A percentile compares a stretch with the other conserved stretches of the same genome.
Conservation (phyloP, 1,140 invertebrate genomes). For the Lethocerus indicus region DNA sequence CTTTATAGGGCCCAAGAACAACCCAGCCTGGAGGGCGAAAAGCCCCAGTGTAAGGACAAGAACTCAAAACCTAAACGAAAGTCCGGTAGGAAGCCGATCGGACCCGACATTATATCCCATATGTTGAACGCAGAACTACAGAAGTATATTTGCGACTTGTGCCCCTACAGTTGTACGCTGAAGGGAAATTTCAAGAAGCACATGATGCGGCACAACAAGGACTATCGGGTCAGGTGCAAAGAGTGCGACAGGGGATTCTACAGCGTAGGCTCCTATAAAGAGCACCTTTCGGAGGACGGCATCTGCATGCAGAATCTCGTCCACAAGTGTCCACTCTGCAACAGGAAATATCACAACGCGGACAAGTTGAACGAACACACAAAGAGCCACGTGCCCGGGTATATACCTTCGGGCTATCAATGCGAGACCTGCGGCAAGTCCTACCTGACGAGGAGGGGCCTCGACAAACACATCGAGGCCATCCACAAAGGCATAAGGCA, state of each 20-base stretch:
- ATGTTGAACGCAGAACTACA: no score
- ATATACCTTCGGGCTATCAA: constrained; percentile 19
- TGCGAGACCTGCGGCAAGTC: constrained; percentile 34
- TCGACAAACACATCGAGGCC: neutral
- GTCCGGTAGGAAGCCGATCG: no score
- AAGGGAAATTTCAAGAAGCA: constrained; percentile 8
- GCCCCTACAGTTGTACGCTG: neutral
- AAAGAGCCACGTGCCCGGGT: constrained; percentile 19
- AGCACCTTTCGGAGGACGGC: neutral
- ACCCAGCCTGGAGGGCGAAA: no score
- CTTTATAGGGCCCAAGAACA: no score
- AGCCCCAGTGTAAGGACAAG: no score
- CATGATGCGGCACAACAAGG: constrained; percentile 8
- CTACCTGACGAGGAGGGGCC: neutral
- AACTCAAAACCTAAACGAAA: no score
- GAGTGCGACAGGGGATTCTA: constrained; percentile 10
- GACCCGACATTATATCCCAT: no score
- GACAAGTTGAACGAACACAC: constrained; percentile 25
- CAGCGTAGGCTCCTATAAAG: neutral
- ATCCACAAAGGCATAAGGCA: constrained; percentile 21
- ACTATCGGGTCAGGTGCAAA: constrained; percentile 2
- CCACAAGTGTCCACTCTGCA: constrained; percentile 47
- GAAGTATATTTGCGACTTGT: constrained; percentile 8
- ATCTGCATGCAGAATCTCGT: neutral
- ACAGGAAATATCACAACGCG: constrained; percentile 26